These are phyloP conservation scores for Dryadula phaetusa DNA, from an alignment of 2,888 invertebrate species.

Conservation along the genomic window DNA sequence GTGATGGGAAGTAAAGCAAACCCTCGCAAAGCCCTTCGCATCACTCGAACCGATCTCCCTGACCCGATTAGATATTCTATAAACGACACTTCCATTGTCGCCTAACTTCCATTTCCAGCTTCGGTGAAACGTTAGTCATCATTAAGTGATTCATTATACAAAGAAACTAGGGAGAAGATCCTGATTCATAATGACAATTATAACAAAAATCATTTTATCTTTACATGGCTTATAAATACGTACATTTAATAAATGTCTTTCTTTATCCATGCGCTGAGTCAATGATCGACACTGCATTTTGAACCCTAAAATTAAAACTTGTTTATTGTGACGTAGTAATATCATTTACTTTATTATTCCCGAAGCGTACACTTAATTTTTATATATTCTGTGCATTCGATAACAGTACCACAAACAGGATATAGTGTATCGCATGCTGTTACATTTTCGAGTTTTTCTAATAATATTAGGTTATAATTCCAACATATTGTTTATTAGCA, in stretches of 20 bases:
- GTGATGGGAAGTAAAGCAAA: constrained; percentile 41
- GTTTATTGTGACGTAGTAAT: constrained; percentile 52
- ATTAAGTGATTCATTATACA: constrained; percentile 41
- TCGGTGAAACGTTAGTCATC: constrained; percentile 41
- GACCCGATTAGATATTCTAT: constrained; percentile 67
- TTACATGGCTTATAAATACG: background rate
- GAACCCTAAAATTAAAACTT: constrained; percentile 26
- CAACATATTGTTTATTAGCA: background rate
- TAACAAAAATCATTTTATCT: constrained; percentile 10
- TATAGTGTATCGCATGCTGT: background rate
- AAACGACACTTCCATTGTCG: constrained; percentile 30
- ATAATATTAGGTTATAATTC: background rate
- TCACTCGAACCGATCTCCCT: constrained; percentile 64
- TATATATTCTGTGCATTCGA: background rate
- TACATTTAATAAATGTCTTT: background rate
- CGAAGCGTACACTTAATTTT: constrained; percentile 40
- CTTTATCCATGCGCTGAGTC: background rate
- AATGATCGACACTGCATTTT: constrained; percentile 6
- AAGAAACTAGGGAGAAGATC: constrained; percentile 25
- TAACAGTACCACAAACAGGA: background rate
- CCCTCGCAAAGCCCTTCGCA: constrained; percentile 60
- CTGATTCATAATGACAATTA: constrained; percentile 43
- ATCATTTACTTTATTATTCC: constrained; percentile 56
- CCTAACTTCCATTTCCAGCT: constrained; percentile 35
- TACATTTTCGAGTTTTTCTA: no score